Base-by-base conservation (phyloP, 2,888 invertebrate genomes). In the Lacanobia wlatinum region DNA sequence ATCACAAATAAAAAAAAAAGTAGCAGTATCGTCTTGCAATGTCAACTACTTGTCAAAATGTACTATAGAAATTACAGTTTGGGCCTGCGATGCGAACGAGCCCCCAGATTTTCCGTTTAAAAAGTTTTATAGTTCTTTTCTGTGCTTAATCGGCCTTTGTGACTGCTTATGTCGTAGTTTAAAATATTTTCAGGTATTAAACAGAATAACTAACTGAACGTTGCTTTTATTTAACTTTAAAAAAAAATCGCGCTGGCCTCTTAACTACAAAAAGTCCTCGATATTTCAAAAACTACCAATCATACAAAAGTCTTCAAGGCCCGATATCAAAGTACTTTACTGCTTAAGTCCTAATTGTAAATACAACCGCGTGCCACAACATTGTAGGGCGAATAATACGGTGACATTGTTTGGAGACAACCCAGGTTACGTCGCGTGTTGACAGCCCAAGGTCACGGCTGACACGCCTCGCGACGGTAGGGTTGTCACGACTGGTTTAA, bases 361-460 rank as follows among this genome's bases (percentile, higher is more conserved):
- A 78, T 73, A 66, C 66, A 72, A 61, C 55, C 40, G 52, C 53
- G 43, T 65, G 40, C 62, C 61, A 67, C 70, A 78, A 80, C 60
- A 70, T 76, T 83, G 75, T 80, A 60, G 14, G 10, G 59, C 63
- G 40, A 64, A 81, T 76, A 76, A 78, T 78, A 76, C 55, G 16
- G 61, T 58, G 63, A 83, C 68, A 80, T 83, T 84, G 80, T 84
- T 74, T 69, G 52, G 38, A 78, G 78, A 70, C 72, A 73, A 59
- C 38, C 52, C 68, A 71, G 77, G 71, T 68, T 74, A 59, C 62
- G 56, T 84, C 63, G 84, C 85, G 81, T 84, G 84, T 72, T 60
- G 72, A 80, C 75, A 52, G 59, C 72, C 23, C 84, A 84, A 82
- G 84, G 84, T 80, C 66, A 66, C 16, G 73, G 43, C 40, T 52